Percentiles rank a stretch among this genome's conserved stretches.
Conservation (phyloP, 2,888 invertebrate species). For the Philhelius pedissequus region DNA sequence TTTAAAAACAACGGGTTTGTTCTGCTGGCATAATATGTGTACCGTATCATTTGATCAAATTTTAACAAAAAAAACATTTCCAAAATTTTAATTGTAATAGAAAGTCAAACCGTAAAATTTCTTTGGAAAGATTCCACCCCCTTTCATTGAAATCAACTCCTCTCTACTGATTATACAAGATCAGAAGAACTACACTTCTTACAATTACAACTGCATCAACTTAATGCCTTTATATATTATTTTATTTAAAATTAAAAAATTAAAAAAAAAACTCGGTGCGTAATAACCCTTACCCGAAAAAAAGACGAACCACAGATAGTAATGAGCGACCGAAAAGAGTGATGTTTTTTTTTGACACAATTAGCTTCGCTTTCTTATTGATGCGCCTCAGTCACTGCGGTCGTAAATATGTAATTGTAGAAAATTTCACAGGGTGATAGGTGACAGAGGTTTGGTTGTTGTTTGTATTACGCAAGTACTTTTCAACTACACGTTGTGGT, state of each 20-base stretch:
- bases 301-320: slow-evolving; percentile 32
- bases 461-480: slow-evolving; percentile 32
- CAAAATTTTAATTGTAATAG: not conserved
- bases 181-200: not conserved
- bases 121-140: not conserved
- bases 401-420: not conserved
- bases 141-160: slow-evolving; percentile 19
- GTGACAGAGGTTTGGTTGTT: not conserved
- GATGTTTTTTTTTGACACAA: slow-evolving; percentile 54
- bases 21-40: too few species aligned
- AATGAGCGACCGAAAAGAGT: slow-evolving; percentile 22
- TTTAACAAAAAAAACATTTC: too few species aligned
- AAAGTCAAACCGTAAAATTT: not conserved
- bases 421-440: slow-evolving; percentile 26
- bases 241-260: too few species aligned
- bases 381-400: slow-evolving; percentile 42
- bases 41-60: too few species aligned
- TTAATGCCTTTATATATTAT: not conserved
- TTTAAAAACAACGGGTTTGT: too few species aligned
- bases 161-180: not conserved
- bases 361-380: slow-evolving; percentile 56
- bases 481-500: not conserved
- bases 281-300: slow-evolving; percentile 36
- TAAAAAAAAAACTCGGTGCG: not conserved
- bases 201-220: not conserved